Evolutionary conservation across 2,888 invertebrate species (phyloP).

Genomic region (Tipula unca): DNA sequence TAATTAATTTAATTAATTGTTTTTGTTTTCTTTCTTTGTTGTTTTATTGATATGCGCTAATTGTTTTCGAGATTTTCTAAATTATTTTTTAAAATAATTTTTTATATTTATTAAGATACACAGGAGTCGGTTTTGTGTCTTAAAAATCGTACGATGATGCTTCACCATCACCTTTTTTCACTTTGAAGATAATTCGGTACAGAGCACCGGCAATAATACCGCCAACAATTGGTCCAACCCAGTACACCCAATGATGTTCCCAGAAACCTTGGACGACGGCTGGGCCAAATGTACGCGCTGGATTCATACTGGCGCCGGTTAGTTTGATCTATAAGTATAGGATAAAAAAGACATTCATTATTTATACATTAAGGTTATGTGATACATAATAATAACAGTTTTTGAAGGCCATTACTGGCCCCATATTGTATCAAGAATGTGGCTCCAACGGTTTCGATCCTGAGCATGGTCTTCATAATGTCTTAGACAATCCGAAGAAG

Average conservation of each 20-base stretch:
- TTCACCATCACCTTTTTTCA: conserved; percentile 62
- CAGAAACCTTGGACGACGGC: conserved; percentile 70
- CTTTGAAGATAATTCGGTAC: conserved; percentile 62
- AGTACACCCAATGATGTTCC: conserved; percentile 81
- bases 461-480: no score
- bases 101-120: neutral
- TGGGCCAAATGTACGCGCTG: conserved; percentile 82
- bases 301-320: conserved; percentile 89
- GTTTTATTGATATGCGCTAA: neutral
- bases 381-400: no score
- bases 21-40: neutral
- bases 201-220: conserved; percentile 64
- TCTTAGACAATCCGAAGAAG: no score
- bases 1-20: neutral
- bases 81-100: neutral
- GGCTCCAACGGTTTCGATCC: no score
- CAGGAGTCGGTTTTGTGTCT: conserved; percentile 20
- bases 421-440: no score
- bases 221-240: conserved; percentile 76
- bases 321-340: conserved; percentile 55
- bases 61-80: neutral
- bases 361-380: no score
- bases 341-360: conserved; percentile 16
- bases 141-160: conserved; percentile 71
- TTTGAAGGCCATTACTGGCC: no score